These are phyloP conservation scores for Linurgus olivaceus DNA, from an alignment of 2,797 vertebrate genomes.

Conservation along the genomic window DNA sequence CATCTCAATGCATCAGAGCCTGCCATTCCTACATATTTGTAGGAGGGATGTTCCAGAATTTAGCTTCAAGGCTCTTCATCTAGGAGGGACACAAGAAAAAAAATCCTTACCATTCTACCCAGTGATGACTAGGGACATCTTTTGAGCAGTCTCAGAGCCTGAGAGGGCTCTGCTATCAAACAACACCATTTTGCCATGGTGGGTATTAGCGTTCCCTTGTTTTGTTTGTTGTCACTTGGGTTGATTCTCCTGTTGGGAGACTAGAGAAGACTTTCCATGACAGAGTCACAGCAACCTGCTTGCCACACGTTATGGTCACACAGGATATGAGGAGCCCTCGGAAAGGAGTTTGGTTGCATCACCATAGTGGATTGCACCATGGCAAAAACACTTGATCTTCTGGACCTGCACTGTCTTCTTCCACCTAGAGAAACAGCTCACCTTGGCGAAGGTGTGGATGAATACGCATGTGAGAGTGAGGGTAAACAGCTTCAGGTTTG, in stretches of 20 bases:
- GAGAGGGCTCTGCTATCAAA: background rate
- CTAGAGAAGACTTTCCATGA: background rate
- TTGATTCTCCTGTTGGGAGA: background rate
- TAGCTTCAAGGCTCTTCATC: background rate
- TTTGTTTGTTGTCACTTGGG: background rate
- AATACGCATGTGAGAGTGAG: background rate
- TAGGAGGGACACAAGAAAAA: background rate
- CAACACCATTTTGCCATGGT: background rate
- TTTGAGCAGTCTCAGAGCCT: background rate
- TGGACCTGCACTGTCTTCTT: background rate
- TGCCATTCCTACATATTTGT: background rate
- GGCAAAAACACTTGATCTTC: background rate
- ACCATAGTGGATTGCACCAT: background rate
- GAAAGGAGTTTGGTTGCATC: background rate
- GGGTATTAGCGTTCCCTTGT: rapidly evolving
- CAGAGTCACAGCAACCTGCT: background rate
- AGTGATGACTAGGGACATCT: background rate
- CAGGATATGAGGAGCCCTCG: background rate
- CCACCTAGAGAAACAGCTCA: background rate
- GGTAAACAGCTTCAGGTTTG: background rate
- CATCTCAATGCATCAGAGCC: background rate
- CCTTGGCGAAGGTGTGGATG: background rate
- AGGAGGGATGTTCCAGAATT: background rate
- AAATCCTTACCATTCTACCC: background rate
- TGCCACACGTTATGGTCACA: background rate